Evolutionary conservation across 2,888 invertebrate species (phyloP), one percentile per base, ranked within the genome.

Genomic region (Cabera pusaria): DNA sequence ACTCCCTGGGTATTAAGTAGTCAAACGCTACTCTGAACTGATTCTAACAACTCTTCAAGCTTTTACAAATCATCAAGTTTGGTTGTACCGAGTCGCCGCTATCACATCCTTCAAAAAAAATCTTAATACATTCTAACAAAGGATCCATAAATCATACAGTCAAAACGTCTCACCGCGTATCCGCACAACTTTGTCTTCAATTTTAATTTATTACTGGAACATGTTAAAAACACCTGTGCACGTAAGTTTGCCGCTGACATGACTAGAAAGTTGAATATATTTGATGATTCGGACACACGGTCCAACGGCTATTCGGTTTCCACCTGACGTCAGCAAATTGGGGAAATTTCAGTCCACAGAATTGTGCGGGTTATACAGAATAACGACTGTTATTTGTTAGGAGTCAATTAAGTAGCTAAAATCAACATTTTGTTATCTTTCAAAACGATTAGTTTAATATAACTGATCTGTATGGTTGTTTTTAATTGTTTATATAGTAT

Each of bases 281-380:
- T 53, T 53, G 50, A 48, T 50, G 49, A 50, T 24, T 49, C 48
- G 46, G 46, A 44, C 53, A 50, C 42, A 45, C 34, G 48, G 52
- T 41, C 36, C 40, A 38, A 33, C 23, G 29, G 44, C 47, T 23
- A 44, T 42, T 44, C 43, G 41, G 43, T 42, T 25, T 33, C 49
- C 37, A 39, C 31, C 46, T 40, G 47, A 36, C 45, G 45, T 55
- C 47, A 46, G 52, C 54, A 41, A 31, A 45, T 54, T 52, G 42
- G 34, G 43, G 33, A 42, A 44, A 49, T 49, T 47, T 46, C 36
- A 39, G 45, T 50, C 40, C 41, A 28, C 41, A 40, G 18, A n/a
- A n/a, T n/a, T n/a, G n/a, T n/a, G 37, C 44, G 32, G 34, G 18
- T 31, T 6, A 24, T 22, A 36, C 18, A 10, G 29, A 34, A 20